Evolutionary conservation across 1,140 invertebrate species (phyloP), one percentile per base, ranked within the genome.

Genomic region (Araneus ventricosus): DNA sequence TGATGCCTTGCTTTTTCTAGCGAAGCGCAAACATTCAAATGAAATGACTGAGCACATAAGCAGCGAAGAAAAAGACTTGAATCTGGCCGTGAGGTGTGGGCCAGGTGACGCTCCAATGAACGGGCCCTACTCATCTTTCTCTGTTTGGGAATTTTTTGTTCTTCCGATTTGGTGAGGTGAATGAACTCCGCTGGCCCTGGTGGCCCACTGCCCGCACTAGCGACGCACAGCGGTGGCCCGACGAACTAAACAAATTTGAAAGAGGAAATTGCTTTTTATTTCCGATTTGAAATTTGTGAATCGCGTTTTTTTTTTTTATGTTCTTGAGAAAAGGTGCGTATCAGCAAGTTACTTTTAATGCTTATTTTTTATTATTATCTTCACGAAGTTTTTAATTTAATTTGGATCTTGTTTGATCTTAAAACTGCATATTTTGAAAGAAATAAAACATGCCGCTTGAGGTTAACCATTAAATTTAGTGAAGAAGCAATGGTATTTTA

Each of bases 151-250:
- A 88, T 87, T 79, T 93, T 87, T 93, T 89, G 57, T 37, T 79
- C 82, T 93, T 87, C 70, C 91, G 45, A 93, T 79, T 34, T 41
- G 22, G 24, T 34, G 63, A 41, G 91, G 91, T 93, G 84, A 93
- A 93, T 93, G 91, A 27, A 41, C 91, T 80, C 30, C n/a, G 84
- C 20, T 59, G 91, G 84, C 85, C 84, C 91, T 93, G 30, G 63
- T 93, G 85, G 91, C 91, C 91, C 91, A 93, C 91, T 93, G 91
- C 84, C 84, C 91, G 91, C 84, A 93, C 61, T 45, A 93, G 91
- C 91, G 91, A 93, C 91, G 27, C 70, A 37, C 84, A 45, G 91
- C 45, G 91, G 91, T 93, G 91, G 67, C 45, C 67, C 30, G 8
- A 37, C n/a, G 84, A 93, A 93, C 91, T 93, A 93, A 39, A 41